These are phyloP conservation scores for Drosophila lacicola DNA, from an alignment of 2,888 invertebrate species.

Conservation along the genomic window DNA sequence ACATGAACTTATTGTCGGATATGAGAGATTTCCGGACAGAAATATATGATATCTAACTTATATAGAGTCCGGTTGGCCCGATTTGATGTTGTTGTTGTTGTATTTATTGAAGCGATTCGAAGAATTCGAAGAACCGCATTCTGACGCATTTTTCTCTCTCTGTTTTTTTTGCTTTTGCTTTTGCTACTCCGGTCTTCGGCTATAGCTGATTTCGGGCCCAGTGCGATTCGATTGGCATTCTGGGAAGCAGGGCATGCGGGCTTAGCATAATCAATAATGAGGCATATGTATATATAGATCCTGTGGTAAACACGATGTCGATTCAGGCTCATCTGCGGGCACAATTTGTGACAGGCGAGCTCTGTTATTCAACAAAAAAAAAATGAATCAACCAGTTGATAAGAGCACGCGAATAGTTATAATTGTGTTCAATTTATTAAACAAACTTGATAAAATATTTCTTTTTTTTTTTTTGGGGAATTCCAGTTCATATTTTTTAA, in stretches of 20 bases:
- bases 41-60: not conserved
- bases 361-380: not conserved
- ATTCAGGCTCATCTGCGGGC: conserved; percentile 36
- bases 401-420: no score
- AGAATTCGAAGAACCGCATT: conserved; percentile 21
- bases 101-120: conserved; percentile 22
- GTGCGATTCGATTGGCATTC: conserved; percentile 19
- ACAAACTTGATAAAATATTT: no score
- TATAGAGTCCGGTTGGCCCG: not conserved
- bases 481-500: no score
- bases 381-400: conserved; percentile 6
- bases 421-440: no score
- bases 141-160: conserved; percentile 20
- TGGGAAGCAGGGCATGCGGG: conserved; percentile 39
- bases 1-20: conserved; percentile 7
- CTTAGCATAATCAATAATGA: conserved; percentile 9
- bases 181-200: not conserved
- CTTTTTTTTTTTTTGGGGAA: no score
- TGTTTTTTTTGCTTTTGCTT: no score
- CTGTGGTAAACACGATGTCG: conserved; percentile 19
- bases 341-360: not conserved
- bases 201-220: conserved; percentile 17
- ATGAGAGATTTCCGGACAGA: conserved; percentile 29
- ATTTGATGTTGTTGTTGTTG: not conserved
- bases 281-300: conserved; percentile 26